Conservation (phyloP, 1,140 invertebrate genomes). For the Amyelois transitella region DNA sequence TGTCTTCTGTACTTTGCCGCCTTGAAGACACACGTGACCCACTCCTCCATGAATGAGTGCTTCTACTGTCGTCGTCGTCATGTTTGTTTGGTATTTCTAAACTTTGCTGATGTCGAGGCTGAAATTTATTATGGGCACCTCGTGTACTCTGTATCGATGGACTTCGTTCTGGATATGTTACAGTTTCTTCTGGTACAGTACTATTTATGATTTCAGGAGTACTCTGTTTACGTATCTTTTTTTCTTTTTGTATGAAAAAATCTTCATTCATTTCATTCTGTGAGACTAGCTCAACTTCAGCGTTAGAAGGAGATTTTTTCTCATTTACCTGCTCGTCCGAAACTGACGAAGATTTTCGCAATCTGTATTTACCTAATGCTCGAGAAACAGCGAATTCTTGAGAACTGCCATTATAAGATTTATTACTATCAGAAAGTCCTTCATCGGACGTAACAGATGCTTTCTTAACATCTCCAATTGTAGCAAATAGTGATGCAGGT, state of each 20-base stretch:
- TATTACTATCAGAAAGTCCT: constrained; percentile 76
- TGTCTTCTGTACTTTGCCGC: constrained; percentile 93
- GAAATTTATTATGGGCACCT: constrained; percentile 75
- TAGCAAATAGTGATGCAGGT: constrained; percentile 81
- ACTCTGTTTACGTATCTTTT: constrained; percentile 46
- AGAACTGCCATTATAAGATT: constrained; percentile 63
- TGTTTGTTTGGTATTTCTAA: constrained; percentile 86
- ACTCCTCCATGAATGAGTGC: constrained; percentile 89
- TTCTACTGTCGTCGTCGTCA: constrained; percentile 88
- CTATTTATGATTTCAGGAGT: constrained; percentile 64
- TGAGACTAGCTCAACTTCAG: constrained; percentile 61
- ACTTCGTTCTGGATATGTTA: constrained; percentile 76
- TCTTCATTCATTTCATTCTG: constrained; percentile 46
- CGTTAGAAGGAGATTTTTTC: constrained; percentile 71
- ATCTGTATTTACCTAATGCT: constrained; percentile 86
- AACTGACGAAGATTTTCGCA: constrained; percentile 82
- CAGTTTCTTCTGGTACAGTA: constrained; percentile 58
- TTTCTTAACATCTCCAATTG: constrained; percentile 82
- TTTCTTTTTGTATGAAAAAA: constrained; percentile 40
- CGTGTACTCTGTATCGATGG: constrained; percentile 78
- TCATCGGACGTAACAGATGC: constrained; percentile 75
- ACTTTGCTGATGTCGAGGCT: constrained; percentile 83
- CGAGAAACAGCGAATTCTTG: constrained; percentile 89
- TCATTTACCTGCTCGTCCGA: constrained; percentile 78
- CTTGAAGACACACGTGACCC: constrained; percentile 90